Conservation (phyloP, 2,797 vertebrate genomes). For the Syngnathus acus region DNA sequence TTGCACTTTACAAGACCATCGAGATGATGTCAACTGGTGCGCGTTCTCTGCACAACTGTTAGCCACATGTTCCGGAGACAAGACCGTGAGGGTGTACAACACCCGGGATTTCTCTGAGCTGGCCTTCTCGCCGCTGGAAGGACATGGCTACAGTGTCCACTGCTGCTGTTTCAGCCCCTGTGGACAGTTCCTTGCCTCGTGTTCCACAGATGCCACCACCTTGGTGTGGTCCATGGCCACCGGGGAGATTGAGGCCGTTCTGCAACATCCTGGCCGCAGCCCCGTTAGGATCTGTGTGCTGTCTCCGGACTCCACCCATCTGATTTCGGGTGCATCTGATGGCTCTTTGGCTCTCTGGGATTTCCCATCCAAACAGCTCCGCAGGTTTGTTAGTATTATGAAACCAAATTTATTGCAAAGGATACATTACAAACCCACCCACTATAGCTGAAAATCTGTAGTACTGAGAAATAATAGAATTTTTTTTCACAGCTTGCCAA, state of each 20-base stretch:
- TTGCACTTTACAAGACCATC: constrained; percentile 78
- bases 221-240: constrained; percentile 74
- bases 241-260: constrained; percentile 70
- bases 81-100: constrained; percentile 81
- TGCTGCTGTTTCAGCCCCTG: constrained; percentile 90
- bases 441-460: neutral
- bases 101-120: constrained; percentile 73
- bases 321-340: constrained; percentile 83
- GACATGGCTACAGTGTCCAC: constrained; percentile 86
- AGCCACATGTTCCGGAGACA: constrained; percentile 91
- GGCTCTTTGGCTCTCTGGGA: constrained; percentile 85
- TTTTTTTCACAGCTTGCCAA: no score
- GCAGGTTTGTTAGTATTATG: constrained; percentile 59
- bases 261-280: constrained; percentile 80
- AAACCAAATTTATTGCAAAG: neutral
- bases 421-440: no score
- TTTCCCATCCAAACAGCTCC: constrained; percentile 61
- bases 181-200: constrained; percentile 80
- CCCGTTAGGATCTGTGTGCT: constrained; percentile 83
- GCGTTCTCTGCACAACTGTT: constrained; percentile 77
- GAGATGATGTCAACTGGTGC: constrained; percentile 86
- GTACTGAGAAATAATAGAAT: neutral
- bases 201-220: constrained; percentile 86
- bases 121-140: constrained; percentile 79
- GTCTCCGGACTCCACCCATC: constrained; percentile 64